Conservation (phyloP, 2,888 invertebrate genomes). For the Ectemnius lituratus region DNA sequence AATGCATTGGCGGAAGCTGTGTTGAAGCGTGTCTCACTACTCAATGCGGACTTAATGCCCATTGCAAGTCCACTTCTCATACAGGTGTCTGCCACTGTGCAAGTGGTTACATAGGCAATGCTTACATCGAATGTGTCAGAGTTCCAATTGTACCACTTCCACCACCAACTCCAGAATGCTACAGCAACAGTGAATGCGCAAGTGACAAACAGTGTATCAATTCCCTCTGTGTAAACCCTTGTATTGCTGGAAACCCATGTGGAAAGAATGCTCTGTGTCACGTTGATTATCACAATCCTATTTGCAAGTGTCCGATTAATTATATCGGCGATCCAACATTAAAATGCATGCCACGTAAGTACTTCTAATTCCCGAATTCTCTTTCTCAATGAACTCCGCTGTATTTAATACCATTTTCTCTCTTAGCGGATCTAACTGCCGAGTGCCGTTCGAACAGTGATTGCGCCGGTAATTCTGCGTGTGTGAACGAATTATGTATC, state of each 20-base stretch:
- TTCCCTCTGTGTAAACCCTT: constrained; percentile 89
- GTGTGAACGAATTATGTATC: constrained; percentile 88
- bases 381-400: no score
- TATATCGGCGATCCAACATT: constrained; percentile 86
- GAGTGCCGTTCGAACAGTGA: constrained; percentile 90
- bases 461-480: constrained; percentile 90
- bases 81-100: constrained; percentile 89
- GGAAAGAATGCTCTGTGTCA: constrained; percentile 90
- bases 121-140: constrained; percentile 86
- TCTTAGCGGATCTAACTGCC: constrained; percentile 80
- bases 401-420: neutral
- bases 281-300: constrained; percentile 85
- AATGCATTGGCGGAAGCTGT: constrained; percentile 88
- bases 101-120: constrained; percentile 87
- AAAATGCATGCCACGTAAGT: constrained; percentile 90
- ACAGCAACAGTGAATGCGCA: constrained; percentile 87
- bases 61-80: constrained; percentile 88
- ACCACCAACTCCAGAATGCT: constrained; percentile 83
- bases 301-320: constrained; percentile 89
- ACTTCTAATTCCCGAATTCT: neutral
- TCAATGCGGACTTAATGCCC: constrained; percentile 90
- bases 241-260: constrained; percentile 84
- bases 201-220: constrained; percentile 87
- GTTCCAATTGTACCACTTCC: constrained; percentile 15
- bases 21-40: constrained; percentile 88